A percentile compares a stretch with the other conserved stretches of the same genome.
Evolutionary conservation across 1,140 invertebrate species (phyloP).

Genomic region (Drosophila melanogaster): DNA sequence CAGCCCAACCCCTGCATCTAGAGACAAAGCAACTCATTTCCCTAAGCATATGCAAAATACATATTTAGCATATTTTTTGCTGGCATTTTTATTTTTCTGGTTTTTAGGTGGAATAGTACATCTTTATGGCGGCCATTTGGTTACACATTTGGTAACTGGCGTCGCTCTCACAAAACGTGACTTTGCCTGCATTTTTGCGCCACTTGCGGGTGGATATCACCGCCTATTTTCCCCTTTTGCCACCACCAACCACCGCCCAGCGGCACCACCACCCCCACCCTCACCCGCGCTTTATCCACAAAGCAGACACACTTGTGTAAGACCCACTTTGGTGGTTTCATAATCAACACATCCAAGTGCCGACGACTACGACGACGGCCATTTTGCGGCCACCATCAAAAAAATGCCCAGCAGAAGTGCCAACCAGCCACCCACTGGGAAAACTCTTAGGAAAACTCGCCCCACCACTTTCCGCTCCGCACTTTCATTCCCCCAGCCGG

Average conservation of each 20-base stretch:
- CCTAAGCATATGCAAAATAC: constrained; percentile 51
- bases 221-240: background rate
- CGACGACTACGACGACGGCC: constrained; percentile 38
- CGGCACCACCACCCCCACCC: background rate
- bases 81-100: constrained; percentile 42
- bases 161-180: constrained; percentile 63
- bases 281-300: constrained; percentile 1
- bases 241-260: background rate
- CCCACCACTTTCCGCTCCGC: background rate
- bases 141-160: constrained; percentile 59
- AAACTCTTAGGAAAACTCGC: constrained; percentile 53
- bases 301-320: constrained; percentile 62
- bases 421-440: constrained; percentile 20
- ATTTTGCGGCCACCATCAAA: constrained; percentile 62
- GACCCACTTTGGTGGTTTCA: constrained; percentile 60
- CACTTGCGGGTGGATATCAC: constrained; percentile 33
- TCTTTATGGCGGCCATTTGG: constrained; percentile 70
- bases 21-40: constrained; percentile 48
- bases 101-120: constrained; percentile 39
- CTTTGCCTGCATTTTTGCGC: constrained; percentile 74
- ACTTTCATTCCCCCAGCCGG: constrained; percentile 40
- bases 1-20: constrained; percentile 8
- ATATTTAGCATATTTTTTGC: constrained; percentile 60
- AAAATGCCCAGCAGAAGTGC: constrained; percentile 56
- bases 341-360: constrained; percentile 58